phyloP scores from a whole-genome alignment of 2,113 vertebrate genomes.

The Spea multiplicata region DNA sequence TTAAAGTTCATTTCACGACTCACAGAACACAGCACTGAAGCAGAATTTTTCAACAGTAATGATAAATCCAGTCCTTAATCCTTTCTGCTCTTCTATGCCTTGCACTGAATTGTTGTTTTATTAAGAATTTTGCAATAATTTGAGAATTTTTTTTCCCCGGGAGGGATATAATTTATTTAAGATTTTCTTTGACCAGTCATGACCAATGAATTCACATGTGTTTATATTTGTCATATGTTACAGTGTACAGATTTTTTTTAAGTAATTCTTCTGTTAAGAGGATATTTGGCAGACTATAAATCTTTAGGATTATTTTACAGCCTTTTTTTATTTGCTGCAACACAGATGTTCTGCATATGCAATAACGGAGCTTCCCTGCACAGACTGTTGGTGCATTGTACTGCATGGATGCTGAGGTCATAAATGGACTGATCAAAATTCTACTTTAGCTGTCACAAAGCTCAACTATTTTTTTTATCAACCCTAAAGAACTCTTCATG shows the following conservation, averaged over 20 bases:
- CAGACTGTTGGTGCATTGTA: background rate
- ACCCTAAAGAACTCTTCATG: no score
- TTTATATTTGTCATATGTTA: constrained; percentile 45
- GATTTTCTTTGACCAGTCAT: constrained; percentile 14
- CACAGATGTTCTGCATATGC: constrained; percentile 45
- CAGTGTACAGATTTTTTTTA: constrained; percentile 27
- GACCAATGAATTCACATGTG: constrained; percentile 25
- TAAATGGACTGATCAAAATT: background rate
- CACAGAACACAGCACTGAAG: no score
- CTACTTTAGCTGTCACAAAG: background rate
- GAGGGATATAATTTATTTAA: constrained; percentile 22
- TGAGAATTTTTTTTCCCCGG: constrained; percentile 37
- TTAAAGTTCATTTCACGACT: no score
- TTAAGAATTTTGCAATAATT: constrained; percentile 35
- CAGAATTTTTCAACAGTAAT: no score
- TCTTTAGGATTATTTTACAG: constrained; percentile 46
- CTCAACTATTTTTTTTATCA: background rate
- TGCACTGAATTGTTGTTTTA: constrained; percentile 5
- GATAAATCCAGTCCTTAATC: background rate
- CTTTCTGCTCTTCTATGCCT: constrained; percentile 6
- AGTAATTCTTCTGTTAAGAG: constrained; percentile 40
- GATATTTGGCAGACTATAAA: constrained; percentile 46
- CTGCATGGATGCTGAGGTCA: constrained; percentile 37
- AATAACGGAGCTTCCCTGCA: background rate
- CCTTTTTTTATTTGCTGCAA: constrained; percentile 22